These are phyloP conservation scores for Brenthis daphne DNA, from an alignment of 2,888 invertebrate genomes.

Conservation along the genomic window DNA sequence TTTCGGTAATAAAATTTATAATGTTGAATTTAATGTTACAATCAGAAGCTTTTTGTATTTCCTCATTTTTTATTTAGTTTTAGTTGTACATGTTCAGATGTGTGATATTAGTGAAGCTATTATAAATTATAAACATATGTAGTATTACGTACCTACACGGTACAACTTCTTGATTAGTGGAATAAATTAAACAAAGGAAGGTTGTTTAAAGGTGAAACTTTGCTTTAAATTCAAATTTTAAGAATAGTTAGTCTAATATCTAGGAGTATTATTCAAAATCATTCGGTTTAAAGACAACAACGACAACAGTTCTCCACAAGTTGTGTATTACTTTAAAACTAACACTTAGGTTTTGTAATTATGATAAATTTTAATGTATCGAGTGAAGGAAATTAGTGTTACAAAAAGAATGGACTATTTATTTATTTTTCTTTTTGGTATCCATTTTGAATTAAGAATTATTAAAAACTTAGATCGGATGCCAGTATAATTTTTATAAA, in stretches of 20 bases:
- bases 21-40: constrained; percentile 11
- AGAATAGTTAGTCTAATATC: constrained; percentile 9
- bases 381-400: no score
- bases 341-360: no score
- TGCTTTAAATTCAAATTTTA: constrained; percentile 7
- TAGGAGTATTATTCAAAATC: neutral
- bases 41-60: constrained; percentile 12
- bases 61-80: constrained; percentile 16
- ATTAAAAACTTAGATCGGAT: no score
- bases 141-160: neutral
- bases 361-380: no score
- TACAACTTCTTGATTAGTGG: constrained; percentile 18
- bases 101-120: constrained; percentile 2
- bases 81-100: constrained; percentile 1
- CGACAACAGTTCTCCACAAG: no score
- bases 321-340: no score
- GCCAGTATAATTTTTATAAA: no score
- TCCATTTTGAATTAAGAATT: no score
- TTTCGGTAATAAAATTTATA: constrained; percentile 9
- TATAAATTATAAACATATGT: constrained; percentile 4
- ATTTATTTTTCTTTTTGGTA: no score
- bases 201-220: constrained; percentile 16
- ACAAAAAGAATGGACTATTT: no score
- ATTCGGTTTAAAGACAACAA: constrained; percentile 2
- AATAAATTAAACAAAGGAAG: constrained; percentile 22